Percentiles rank a stretch among this genome's conserved stretches.
Conservation (phyloP, 1,140 invertebrate species). For the Sycobia sp. region DNA sequence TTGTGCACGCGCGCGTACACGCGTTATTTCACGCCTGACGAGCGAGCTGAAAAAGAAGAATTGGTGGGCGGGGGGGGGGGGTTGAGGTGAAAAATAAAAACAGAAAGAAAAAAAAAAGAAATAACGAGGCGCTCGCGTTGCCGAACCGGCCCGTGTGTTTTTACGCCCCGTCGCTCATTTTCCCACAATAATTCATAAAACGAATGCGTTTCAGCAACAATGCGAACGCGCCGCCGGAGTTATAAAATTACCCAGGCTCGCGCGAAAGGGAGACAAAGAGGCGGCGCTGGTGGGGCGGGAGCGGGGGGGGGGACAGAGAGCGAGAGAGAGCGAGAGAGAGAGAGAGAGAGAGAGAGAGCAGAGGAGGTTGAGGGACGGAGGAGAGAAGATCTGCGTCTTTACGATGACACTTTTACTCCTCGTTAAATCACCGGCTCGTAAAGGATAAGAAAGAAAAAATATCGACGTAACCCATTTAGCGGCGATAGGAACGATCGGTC, state of each 20-base stretch:
- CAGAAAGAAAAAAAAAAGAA: too few species aligned
- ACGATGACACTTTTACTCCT: slow-evolving; percentile 21
- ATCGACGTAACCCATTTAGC: neutral
- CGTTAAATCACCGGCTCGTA: slow-evolving; percentile 14
- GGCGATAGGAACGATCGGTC: neutral
- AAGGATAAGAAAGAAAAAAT: too few species aligned
- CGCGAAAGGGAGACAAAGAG: neutral
- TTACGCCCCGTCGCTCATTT: neutral
- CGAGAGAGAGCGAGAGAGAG: too few species aligned
- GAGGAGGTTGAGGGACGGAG: neutral
- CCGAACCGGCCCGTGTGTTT: too few species aligned
- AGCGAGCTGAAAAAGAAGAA: too few species aligned
- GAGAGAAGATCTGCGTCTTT: neutral
- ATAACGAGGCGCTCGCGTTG: too few species aligned
- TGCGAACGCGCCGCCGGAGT: neutral
- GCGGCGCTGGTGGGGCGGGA: too few species aligned
- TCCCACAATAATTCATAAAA: slow-evolving; percentile 7
- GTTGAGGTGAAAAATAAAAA: too few species aligned
- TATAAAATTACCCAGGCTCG: neutral
- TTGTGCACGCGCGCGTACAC: too few species aligned
- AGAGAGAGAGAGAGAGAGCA: neutral
- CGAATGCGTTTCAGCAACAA: slow-evolving; percentile 3
- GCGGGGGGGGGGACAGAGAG: too few species aligned
- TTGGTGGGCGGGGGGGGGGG: too few species aligned
- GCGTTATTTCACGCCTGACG: too few species aligned